Evolutionary conservation across 2,888 invertebrate genomes (phyloP).

Genomic region (Hofmannophila pseudospretella): DNA sequence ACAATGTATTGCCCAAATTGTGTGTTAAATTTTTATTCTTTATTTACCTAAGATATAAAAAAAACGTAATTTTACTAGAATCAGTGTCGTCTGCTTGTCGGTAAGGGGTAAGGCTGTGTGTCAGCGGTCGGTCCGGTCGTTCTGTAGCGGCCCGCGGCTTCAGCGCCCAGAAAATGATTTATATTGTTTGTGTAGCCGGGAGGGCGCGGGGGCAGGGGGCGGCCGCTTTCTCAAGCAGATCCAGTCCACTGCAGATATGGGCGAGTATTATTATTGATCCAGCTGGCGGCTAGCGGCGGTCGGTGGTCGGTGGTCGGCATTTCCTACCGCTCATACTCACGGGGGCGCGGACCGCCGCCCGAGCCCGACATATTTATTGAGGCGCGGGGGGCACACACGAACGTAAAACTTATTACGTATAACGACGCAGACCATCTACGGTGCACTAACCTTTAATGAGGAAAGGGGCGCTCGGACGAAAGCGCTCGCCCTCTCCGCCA

Average conservation of each 20-base stretch:
- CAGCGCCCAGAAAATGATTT: constrained; percentile 70
- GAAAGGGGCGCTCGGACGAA: constrained; percentile 45
- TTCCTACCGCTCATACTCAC: constrained; percentile 74
- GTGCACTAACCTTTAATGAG: constrained; percentile 68
- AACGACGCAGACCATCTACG: constrained; percentile 48
- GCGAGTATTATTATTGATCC: constrained; percentile 78
- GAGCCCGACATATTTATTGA: constrained; percentile 67
- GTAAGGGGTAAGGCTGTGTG: no score
- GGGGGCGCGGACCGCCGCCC: constrained; percentile 39
- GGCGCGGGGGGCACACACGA: constrained; percentile 50
- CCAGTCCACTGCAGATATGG: constrained; percentile 77
- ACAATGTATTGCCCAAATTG: no score
- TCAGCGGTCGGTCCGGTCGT: not conserved
- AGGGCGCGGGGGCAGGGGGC: constrained; percentile 27
- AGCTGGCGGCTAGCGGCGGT: constrained; percentile 47
- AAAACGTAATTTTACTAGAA: no score
- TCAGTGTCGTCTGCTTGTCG: no score
- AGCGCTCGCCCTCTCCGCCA: constrained; percentile 64
- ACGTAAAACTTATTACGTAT: constrained; percentile 60
- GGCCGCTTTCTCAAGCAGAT: constrained; percentile 70
- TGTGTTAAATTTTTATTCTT: no score
- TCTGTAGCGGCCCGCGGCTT: constrained; percentile 40
- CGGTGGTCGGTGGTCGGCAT: constrained; percentile 60
- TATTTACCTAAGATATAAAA: no score
- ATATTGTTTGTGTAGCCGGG: constrained; percentile 70